Evolutionary conservation across 1,140 invertebrate genomes (phyloP).

Genomic region (Eriosoma lanigerum): DNA sequence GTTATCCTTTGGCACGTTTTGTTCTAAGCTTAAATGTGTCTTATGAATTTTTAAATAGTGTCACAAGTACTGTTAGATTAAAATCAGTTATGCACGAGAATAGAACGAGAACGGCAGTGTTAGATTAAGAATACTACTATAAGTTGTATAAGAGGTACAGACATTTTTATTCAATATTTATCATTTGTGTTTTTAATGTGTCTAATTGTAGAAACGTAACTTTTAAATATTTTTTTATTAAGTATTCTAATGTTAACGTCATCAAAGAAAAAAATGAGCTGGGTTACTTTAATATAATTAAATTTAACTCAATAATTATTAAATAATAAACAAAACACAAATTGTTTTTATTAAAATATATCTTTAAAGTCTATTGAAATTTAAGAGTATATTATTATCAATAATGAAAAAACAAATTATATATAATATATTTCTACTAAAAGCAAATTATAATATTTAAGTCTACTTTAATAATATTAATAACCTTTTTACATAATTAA

Average conservation of each 20-base stretch:
- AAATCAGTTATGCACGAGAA: neutral
- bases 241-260: slow-evolving; percentile 1
- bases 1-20: slow-evolving; percentile 50
- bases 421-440: slow-evolving; percentile 34
- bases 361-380: slow-evolving; percentile 20
- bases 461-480: slow-evolving; percentile 23
- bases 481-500: slow-evolving; percentile 11
- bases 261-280: neutral
- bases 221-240: neutral
- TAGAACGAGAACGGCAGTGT: too few species aligned
- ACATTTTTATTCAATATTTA: neutral
- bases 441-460: slow-evolving; percentile 43
- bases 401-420: slow-evolving; percentile 31
- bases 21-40: slow-evolving; percentile 36
- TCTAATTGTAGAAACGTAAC: neutral
- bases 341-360: slow-evolving; percentile 1
- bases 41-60: neutral
- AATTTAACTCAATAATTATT: slow-evolving; percentile 18
- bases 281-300: neutral
- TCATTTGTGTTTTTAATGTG: neutral
- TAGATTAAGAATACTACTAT: neutral
- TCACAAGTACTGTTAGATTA: neutral
- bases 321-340: slow-evolving; percentile 19
- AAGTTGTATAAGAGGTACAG: neutral
- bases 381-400: slow-evolving; percentile 5